phyloP scores from a whole-genome alignment of 2,888 invertebrate species.

The Cephus pygmeus region DNA sequence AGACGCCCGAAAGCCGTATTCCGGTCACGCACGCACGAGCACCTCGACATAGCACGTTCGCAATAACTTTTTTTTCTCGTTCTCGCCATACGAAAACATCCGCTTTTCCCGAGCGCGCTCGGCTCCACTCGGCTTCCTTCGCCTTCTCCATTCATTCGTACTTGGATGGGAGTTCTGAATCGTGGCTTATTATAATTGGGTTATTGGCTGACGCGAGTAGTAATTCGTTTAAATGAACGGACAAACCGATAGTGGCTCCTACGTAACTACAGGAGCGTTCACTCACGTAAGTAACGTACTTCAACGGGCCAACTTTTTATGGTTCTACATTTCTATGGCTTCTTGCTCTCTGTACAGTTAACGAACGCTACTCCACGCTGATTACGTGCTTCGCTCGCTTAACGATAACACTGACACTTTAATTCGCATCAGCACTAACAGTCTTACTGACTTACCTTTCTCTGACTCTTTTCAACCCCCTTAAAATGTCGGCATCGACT shows the following conservation, averaged over 20 bases:
- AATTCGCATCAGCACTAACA: background rate
- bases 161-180: background rate
- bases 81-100: background rate
- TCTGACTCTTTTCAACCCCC: background rate
- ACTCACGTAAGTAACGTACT: background rate
- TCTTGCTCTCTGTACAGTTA: background rate
- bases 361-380: background rate
- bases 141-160: background rate
- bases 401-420: background rate
- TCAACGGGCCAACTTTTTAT: background rate
- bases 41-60: background rate
- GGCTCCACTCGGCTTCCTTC: background rate
- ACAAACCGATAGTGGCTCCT: background rate
- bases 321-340: background rate
- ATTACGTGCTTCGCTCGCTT: background rate
- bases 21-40: background rate
- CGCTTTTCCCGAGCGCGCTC: background rate
- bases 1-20: conserved; percentile 25
- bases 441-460: background rate
- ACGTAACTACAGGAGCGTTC: background rate
- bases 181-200: background rate
- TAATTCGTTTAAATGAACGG: background rate
- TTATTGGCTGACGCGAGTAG: background rate
- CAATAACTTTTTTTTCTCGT: background rate
- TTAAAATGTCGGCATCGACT: background rate